Evolutionary conservation across 2,113 vertebrate genomes (phyloP), one percentile per base, ranked within the genome.

Genomic region (rabbit (Oryctolagus cuniculus)): DNA sequence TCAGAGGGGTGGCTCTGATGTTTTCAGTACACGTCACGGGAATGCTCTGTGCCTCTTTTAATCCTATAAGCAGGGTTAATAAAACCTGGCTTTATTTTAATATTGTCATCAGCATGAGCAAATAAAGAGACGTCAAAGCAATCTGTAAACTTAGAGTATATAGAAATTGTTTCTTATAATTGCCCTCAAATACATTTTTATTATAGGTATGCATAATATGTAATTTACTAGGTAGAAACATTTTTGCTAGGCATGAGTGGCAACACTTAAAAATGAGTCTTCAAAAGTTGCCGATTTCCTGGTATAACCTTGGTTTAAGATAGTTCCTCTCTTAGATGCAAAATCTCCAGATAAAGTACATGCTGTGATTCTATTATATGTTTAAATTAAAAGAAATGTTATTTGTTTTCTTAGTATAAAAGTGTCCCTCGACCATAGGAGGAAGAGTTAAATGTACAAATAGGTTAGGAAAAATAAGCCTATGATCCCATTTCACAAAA

Each of bases 361-460:
- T 94, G 66, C 73, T 84, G 72, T 77, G 89, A 78, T 77, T 95
- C 12, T 10, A 92, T 88, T 75, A 86, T 92, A 84, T 87, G 25
- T 82, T 85, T 94, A 94, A 93, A 90, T 94, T 83, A 44, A 87
- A 77, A 95, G 17, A 86, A 66, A 51, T 3, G 44, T 51, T 63
- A 27, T 67, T 21, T 82, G 88, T 95, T 79, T 79, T 25, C 25
- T 91, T 77, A 58, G 7, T 77, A 49, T 93, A 66, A 92, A 93
- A 79, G 12, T 10, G 66, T 91, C 88, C 3, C 29, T 92, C 87
- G 82, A 44, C 63, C 5, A 70, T 34, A 81, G 22, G 58, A 90
- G 16, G 15, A 88, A 93, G 93, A 61, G 84, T 90, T 78, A 96
- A 96, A 85, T 79, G 25, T 17, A 74, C 21, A 66, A 70, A 81